Evolutionary conservation across 1,140 invertebrate genomes (phyloP).

Genomic region (Anastatus disparis): DNA sequence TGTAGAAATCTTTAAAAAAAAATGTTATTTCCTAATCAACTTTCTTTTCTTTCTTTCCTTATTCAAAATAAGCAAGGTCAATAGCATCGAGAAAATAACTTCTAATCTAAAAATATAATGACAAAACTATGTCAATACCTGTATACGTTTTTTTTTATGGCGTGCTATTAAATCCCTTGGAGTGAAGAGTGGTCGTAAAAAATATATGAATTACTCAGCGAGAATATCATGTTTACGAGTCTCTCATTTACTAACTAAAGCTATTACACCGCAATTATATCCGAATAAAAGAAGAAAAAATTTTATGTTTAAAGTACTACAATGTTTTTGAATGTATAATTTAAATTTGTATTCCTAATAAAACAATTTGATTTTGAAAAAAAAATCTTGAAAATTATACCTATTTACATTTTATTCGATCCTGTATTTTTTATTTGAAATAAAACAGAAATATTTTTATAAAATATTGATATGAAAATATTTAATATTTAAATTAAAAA

Average conservation of each 20-base stretch:
- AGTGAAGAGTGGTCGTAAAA: conserved; percentile 9
- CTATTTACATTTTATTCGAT: too few relatives aligned
- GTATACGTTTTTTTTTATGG: background rate
- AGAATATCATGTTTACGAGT: background rate
- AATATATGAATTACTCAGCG: conserved; percentile 1
- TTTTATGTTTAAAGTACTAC: background rate
- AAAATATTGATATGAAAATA: too few relatives aligned
- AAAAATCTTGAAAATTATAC: background rate
- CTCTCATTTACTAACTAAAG: background rate
- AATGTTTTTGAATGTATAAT: background rate
- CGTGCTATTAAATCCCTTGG: background rate
- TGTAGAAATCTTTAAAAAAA: too few relatives aligned
- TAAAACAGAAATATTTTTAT: too few relatives aligned
- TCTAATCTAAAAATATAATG: background rate
- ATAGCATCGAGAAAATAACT: too few relatives aligned
- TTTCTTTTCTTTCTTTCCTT: too few relatives aligned
- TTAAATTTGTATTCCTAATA: background rate
- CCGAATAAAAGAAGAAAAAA: background rate
- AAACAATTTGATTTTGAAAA: background rate
- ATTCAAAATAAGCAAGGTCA: too few relatives aligned
- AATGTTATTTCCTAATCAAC: too few relatives aligned
- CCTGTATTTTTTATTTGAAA: too few relatives aligned
- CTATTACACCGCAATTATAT: background rate
- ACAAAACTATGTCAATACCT: background rate
- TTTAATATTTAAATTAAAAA: too few relatives aligned